Percentiles rank a stretch among this genome's conserved stretches.
Evolutionary conservation across 2,888 invertebrate species (phyloP).

Genomic region (Trichopoda pennipes): DNA sequence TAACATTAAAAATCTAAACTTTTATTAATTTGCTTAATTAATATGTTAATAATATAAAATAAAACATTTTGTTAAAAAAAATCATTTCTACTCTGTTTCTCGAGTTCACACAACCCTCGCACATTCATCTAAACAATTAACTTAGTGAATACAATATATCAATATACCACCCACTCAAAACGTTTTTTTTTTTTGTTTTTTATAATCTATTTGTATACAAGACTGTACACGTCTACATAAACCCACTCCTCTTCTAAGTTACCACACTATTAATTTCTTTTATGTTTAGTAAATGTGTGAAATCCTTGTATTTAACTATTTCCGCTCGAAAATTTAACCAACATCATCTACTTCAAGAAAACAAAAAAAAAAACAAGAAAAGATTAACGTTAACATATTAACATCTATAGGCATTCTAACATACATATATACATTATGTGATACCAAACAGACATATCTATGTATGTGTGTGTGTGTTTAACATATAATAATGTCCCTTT

Average conservation of each 20-base stretch:
- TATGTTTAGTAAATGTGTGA: conserved; percentile 54
- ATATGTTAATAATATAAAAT: too few species aligned
- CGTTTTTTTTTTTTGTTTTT: too few species aligned
- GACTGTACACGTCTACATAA: background rate
- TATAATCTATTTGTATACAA: conserved; percentile 2
- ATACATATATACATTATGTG: background rate
- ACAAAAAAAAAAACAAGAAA: background rate
- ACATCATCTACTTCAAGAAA: conserved; percentile 20
- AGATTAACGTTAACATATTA: conserved; percentile 7
- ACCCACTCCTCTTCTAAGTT: conserved; percentile 11
- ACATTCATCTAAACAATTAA: background rate
- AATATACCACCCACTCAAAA: background rate
- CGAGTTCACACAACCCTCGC: background rate
- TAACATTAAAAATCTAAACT: too few species aligned
- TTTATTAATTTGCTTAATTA: too few species aligned
- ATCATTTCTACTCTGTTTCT: too few species aligned
- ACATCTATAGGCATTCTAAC: background rate
- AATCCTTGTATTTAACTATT: conserved; percentile 54
- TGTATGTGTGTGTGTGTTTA: conserved; percentile 19
- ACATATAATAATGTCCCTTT: conserved; percentile 44
- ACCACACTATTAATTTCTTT: conserved; percentile 66
- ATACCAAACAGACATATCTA: too few species aligned
- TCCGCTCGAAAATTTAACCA: conserved; percentile 49
- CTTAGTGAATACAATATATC: background rate
- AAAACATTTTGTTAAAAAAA: too few species aligned